phyloP scores from a whole-genome alignment of 2,797 vertebrate genomes.

The Champsocephalus esox region DNA sequence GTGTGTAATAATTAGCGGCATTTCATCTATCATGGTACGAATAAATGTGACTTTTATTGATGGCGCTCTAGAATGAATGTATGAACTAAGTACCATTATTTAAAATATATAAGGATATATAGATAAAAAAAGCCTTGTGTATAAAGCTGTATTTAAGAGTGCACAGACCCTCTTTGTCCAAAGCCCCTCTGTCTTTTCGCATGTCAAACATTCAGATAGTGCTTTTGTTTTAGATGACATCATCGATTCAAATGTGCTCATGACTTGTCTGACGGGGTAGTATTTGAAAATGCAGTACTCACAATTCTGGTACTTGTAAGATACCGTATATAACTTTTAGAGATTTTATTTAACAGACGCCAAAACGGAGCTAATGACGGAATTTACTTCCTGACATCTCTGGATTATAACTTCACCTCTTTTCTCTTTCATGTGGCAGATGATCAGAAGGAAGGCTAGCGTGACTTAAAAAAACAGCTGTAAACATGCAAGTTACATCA shows the following conservation, averaged over 20 bases:
- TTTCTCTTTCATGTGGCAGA: constrained; percentile 15
- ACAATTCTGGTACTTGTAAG: constrained; percentile 9
- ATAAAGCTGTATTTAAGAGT: constrained; percentile 69
- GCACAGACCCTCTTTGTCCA: constrained; percentile 55
- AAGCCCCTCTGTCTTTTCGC: constrained; percentile 43
- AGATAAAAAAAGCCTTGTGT: constrained; percentile 63
- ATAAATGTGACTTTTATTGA: constrained; percentile 68
- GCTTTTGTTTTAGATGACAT: constrained; percentile 41
- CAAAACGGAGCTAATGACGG: constrained; percentile 68
- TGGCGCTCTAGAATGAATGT: constrained; percentile 77
- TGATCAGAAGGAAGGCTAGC: constrained; percentile 18
- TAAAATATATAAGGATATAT: constrained; percentile 64
- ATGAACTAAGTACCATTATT: constrained; percentile 61
- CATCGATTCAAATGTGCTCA: constrained; percentile 46
- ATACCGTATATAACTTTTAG: constrained; percentile 15
- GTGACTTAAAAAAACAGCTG: constrained; percentile 8
- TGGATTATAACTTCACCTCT: constrained; percentile 23
- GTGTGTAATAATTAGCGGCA: constrained; percentile 62
- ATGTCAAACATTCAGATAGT: constrained; percentile 31
- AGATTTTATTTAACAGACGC: constrained; percentile 20
- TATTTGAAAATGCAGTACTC: constrained; percentile 16
- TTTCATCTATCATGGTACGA: constrained; percentile 67
- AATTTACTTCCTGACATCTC: constrained; percentile 69
- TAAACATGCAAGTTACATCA: constrained; percentile 1
- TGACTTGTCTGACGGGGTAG: constrained; percentile 39